Base-by-base conservation (phyloP, 2,888 invertebrate genomes). In the Gortyna flavago region DNA sequence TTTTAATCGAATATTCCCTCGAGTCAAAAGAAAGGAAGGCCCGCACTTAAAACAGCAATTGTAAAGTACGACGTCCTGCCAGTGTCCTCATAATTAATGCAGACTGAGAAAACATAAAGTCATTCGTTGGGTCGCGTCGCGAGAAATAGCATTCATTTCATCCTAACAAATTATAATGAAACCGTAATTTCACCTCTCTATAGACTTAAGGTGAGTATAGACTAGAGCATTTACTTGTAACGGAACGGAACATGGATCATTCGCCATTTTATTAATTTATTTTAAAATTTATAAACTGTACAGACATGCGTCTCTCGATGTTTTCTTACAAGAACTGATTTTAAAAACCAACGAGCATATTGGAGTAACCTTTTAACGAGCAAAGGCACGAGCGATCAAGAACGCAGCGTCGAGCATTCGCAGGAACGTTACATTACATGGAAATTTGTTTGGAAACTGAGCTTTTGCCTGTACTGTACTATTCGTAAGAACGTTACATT, bases 11-110 rank as follows among this genome's bases (percentile, higher is more conserved):
- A 80, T 57, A 83, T 68, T 65, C 65, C 70, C 35, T 62, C 4
- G 32, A 61, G 59, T 61, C 44, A 11, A 75, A 74, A 74, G 18
- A 75, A 80, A 75, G 44, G 65, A 51, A 72, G 48, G 29, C 6
- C 18, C 18, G 61, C 57, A 64, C 48, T 73, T 67, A n/a, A 68
- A 74, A 67, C 44, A 57, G 54, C 72, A 83, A 85, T 85, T 83
- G 64, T 35, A 75, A 70, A 85, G 32, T 66, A 85, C 44, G 21
- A 69, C 8, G 77, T 70, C 85, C 75, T 57, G 61, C 83, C 72
- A 57, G 61, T 44, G 61, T 62, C 29, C n/a, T 69, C 35, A 25
- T 69, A 77, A 66, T 66, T 77, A 70, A 76, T 65, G 72, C 8
- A 62, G 69, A 67, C 62, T 29, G 62, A 67, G 35, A 76, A 51